These are phyloP conservation scores for Ennomos quercinarius DNA, from an alignment of 2,888 invertebrate genomes.

Conservation along the genomic window DNA sequence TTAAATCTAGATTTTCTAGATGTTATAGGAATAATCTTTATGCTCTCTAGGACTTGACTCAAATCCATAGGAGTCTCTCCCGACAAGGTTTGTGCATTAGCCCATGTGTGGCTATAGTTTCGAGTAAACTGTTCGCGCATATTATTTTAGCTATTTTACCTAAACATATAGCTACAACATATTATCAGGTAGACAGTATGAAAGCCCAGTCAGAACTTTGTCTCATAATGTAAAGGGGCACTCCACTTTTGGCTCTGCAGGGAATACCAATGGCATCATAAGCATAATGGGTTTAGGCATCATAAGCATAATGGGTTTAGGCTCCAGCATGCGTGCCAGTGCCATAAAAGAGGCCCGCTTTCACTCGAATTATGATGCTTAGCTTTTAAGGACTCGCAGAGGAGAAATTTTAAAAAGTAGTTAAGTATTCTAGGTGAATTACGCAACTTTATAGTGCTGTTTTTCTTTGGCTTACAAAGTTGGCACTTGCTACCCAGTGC, in stretches of 20 bases:
- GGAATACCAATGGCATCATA: constrained; percentile 70
- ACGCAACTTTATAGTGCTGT: constrained; percentile 22
- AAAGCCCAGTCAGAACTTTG: constrained; percentile 41
- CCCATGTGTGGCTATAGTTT: too few species aligned
- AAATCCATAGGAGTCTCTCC: too few species aligned
- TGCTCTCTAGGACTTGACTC: too few species aligned
- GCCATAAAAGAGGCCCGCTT: constrained; percentile 59
- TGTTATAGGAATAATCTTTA: too few species aligned
- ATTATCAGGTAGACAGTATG: constrained; percentile 29
- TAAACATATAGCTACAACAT: too few species aligned
- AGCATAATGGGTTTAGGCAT: constrained; percentile 63
- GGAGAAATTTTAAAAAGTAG: constrained; percentile 42
- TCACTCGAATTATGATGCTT: constrained; percentile 63
- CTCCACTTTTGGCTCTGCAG: constrained; percentile 51
- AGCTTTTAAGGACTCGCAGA: constrained; percentile 49
- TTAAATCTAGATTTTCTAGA: too few species aligned
- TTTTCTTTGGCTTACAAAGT: constrained; percentile 12
- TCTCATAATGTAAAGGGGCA: constrained; percentile 53
- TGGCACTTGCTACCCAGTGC: constrained; percentile 6
- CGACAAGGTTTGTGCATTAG: too few species aligned
- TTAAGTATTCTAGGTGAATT: constrained; percentile 42
- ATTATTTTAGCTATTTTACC: too few species aligned
- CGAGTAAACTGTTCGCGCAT: background rate
- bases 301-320: constrained; percentile 66
- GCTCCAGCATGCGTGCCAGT: constrained; percentile 51